These are phyloP conservation scores for Glaucopsyche alexis DNA, from an alignment of 2,888 invertebrate species.

Conservation along the genomic window DNA sequence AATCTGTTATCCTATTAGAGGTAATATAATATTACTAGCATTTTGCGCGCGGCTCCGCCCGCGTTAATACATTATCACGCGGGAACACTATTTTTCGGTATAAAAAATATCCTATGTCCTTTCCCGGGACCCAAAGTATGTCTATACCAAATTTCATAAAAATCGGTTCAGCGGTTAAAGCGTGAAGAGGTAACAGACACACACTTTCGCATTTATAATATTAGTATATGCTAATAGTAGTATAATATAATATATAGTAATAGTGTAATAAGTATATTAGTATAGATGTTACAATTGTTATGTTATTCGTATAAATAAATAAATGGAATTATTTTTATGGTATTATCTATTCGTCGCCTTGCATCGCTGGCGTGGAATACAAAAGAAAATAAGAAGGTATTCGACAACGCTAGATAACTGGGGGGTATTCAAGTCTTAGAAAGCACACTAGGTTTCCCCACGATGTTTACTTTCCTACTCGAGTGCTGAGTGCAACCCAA, in stretches of 20 bases:
- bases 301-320: not conserved
- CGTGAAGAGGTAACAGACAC: too few relatives aligned
- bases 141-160: too few relatives aligned
- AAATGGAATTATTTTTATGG: not conserved
- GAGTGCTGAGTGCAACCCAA: not conserved
- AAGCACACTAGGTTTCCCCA: not conserved
- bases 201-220: too few relatives aligned
- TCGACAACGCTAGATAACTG: not conserved
- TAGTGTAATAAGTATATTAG: too few relatives aligned
- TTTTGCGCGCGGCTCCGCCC: too few relatives aligned
- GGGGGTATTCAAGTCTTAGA: not conserved
- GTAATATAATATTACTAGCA: conserved; percentile 2
- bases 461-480: not conserved
- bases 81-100: too few relatives aligned
- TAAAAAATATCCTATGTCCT: too few relatives aligned
- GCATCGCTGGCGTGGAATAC: not conserved
- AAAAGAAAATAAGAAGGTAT: not conserved
- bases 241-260: too few relatives aligned
- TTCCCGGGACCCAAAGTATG: too few relatives aligned
- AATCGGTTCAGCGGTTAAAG: too few relatives aligned
- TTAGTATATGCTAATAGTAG: too few relatives aligned
- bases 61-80: too few relatives aligned
- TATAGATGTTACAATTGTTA: not conserved
- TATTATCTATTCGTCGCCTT: not conserved
- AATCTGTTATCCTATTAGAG: conserved; percentile 17